phyloP scores from a whole-genome alignment of 1,140 invertebrate species.

The Agrilus planipennis region DNA sequence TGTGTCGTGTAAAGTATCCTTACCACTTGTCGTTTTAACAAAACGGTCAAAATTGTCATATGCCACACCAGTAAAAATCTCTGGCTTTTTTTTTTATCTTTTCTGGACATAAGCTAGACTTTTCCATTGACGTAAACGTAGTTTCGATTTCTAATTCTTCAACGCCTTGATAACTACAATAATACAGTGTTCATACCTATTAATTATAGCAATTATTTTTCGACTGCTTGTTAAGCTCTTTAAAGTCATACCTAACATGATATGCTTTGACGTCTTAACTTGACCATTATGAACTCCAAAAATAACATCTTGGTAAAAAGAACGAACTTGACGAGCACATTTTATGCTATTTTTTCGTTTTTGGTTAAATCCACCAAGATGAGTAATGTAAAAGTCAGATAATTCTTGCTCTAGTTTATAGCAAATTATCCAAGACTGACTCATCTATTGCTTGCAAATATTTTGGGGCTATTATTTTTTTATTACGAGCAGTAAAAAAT shows the following conservation, averaged over 20 bases:
- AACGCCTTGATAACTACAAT: constrained; percentile 24
- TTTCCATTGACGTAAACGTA: constrained; percentile 14
- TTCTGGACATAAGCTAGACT: constrained; percentile 16
- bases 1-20: constrained; percentile 36
- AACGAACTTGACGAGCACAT: neutral
- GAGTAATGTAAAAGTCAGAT: neutral
- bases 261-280: neutral
- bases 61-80: constrained; percentile 27
- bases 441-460: no score
- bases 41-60: constrained; percentile 37
- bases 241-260: constrained; percentile 11
- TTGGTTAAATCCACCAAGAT: neutral
- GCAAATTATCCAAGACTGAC: no score
- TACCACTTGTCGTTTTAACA: constrained; percentile 34
- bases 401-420: no score
- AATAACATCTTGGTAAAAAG: constrained; percentile 12
- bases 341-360: neutral
- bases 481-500: no score
- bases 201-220: constrained; percentile 28
- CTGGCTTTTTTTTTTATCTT: constrained; percentile 15
- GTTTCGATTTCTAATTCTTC: constrained; percentile 29
- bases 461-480: no score
- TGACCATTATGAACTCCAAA: neutral
- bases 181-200: constrained; percentile 28
- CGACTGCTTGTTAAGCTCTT: constrained; percentile 27